Conservation (phyloP, 2,113 vertebrate genomes). For the Ornithorhynchus anatinus region DNA sequence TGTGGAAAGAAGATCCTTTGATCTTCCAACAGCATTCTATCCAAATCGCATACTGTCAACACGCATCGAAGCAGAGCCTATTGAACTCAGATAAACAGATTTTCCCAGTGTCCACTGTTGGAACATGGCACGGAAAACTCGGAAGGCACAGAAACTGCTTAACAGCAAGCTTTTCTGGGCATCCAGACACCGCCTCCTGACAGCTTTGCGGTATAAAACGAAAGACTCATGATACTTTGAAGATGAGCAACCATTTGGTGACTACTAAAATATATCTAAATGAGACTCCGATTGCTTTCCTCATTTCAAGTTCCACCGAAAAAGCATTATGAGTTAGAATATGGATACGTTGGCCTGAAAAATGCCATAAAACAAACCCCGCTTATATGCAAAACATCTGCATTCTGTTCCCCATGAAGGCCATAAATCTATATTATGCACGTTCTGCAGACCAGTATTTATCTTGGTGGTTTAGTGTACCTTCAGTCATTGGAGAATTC, state of each 20-base stretch:
- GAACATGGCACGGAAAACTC: constrained; percentile 20
- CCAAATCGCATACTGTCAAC: too few relatives aligned
- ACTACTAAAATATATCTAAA: constrained; percentile 18
- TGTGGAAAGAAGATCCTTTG: too few relatives aligned
- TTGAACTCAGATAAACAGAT: constrained; percentile 25
- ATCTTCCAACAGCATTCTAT: too few relatives aligned
- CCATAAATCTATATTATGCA: constrained; percentile 58
- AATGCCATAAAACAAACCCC: constrained; percentile 47
- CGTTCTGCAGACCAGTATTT: constrained; percentile 41
- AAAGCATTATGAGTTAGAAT: constrained; percentile 20
- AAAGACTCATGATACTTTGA: neutral
- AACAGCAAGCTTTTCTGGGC: neutral
- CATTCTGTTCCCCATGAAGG: constrained; percentile 8
- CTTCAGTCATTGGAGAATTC: constrained; percentile 56
- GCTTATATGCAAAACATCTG: constrained; percentile 45
- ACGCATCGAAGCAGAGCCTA: too few relatives aligned
- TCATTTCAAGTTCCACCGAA: constrained; percentile 1
- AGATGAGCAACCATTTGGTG: neutral
- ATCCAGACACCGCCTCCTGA: neutral
- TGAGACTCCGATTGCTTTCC: constrained; percentile 24
- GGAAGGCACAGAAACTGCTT: neutral
- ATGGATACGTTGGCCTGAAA: constrained; percentile 20
- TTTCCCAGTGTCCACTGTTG: constrained; percentile 27
- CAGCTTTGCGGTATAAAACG: neutral
- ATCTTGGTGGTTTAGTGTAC: constrained; percentile 58